Conservation (phyloP, 2,113 vertebrate genomes). For the Ramphastos sulfuratus region DNA sequence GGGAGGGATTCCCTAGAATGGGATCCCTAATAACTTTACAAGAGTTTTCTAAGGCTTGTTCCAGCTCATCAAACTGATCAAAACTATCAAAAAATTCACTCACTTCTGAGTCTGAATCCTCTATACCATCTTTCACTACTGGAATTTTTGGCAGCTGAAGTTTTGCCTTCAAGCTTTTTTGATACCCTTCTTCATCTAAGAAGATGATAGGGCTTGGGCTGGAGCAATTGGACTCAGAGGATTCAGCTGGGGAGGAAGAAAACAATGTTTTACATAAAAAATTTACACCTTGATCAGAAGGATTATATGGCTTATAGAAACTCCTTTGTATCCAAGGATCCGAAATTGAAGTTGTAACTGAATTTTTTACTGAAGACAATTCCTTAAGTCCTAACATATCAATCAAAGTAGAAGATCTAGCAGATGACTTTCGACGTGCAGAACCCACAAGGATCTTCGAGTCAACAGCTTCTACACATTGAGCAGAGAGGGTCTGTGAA, state of each 20-base stretch:
- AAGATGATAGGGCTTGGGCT: constrained; percentile 98
- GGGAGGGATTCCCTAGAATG: constrained; percentile 44
- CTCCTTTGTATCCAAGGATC: constrained; percentile 85
- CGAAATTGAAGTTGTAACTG: constrained; percentile 75
- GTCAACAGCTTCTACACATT: constrained; percentile 78
- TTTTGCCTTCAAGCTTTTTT: constrained; percentile 93
- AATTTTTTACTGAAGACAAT: constrained; percentile 79
- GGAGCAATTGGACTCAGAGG: constrained; percentile 94
- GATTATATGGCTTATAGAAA: constrained; percentile 81
- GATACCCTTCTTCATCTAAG: constrained; percentile 97
- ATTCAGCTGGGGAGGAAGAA: constrained; percentile 83
- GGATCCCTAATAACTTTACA: constrained; percentile 67
- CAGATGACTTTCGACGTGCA: constrained; percentile 69
- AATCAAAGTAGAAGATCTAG: constrained; percentile 70
- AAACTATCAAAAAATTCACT: constrained; percentile 99
- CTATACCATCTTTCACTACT: constrained; percentile 88
- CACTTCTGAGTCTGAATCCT: constrained; percentile 98
- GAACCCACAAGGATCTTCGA: constrained; percentile 79
- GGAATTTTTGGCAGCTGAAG: constrained; percentile 95
- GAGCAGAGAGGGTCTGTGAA: constrained; percentile 83
- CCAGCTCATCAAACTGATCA: constrained; percentile 94
- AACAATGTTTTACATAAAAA: constrained; percentile 67
- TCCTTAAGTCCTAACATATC: constrained; percentile 72
- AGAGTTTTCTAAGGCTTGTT: constrained; percentile 79
- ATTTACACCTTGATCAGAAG: constrained; percentile 65